Evolutionary conservation across 2,888 invertebrate genomes (phyloP), one percentile per base, ranked within the genome.

Genomic region (Phaonia tiefii): DNA sequence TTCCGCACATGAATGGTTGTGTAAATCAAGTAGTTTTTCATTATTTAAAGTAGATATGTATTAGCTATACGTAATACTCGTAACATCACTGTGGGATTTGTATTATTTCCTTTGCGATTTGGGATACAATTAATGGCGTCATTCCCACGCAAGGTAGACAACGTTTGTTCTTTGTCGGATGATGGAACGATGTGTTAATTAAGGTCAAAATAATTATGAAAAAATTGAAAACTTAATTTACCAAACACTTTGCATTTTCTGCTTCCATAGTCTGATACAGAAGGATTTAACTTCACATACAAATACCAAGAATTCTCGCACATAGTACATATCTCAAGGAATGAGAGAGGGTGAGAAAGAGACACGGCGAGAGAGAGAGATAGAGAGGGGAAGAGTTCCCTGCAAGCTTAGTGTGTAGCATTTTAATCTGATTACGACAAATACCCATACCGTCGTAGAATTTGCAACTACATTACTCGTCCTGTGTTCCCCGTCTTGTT

Each of bases 171-270:
- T 60, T 51, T 60, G 1, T 15, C 37, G 22, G 63, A 72, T 81
- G 78, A 81, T 81, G 75, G 72, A 87, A 88, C 86, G 88, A 88
- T 87, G 88, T 88, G 88, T 87, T 88, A 88, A 88, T 88, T 88
- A 88, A 88, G 89, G 89, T 88, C 88, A 88, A 87, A 86, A 88
- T 88, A 88, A 88, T 88, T 88, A 80, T 81, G 78, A 49, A 63
- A 75, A 75, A 81, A 81, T 81, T 81, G 78, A 81, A 81, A 81
- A 81, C 78, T 81, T 81, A 75, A 78, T 81, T 81, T 81, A 75
- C 71, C 72, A 71, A 63, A 75, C 78, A 81, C 81, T 78, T 75
- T 78, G 58, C 51, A 78, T 75, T 78, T 75, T 42, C 72, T 49
- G 46, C 22, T 78, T 67, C 67, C 54, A 56, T 26, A 69, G 37